These are phyloP conservation scores for Pomatorhinus ruficollis DNA, from an alignment of 2,113 vertebrate genomes.

Conservation along the genomic window DNA sequence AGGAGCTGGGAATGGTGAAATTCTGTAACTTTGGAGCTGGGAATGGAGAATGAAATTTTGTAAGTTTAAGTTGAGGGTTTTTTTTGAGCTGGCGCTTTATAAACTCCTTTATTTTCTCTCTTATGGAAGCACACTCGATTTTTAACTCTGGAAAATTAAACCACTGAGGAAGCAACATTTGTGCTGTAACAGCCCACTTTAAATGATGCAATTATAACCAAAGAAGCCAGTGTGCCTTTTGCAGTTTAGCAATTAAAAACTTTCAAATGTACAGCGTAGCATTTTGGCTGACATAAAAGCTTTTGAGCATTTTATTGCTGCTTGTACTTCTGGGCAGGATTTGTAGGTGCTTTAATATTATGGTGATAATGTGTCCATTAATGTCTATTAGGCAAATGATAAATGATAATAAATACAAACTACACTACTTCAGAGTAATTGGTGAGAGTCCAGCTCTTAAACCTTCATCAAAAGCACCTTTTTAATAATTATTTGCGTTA, in stretches of 20 bases:
- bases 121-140: background rate
- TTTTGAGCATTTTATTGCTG: background rate
- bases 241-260: background rate
- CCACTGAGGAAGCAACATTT: background rate
- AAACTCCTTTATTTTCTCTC: background rate
- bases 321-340: background rate
- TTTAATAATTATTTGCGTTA: background rate
- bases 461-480: background rate
- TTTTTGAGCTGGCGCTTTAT: background rate
- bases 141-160: background rate
- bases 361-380: background rate
- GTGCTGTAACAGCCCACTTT: background rate
- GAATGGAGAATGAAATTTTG: background rate
- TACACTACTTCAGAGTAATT: background rate
- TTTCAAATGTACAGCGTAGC: background rate
- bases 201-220: background rate
- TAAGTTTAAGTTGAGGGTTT: fast-evolving
- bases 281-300: background rate
- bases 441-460: background rate
- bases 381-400: background rate
- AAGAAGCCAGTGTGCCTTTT: background rate
- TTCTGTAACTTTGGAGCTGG: background rate
- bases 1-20: background rate
- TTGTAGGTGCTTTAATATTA: background rate
- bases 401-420: background rate